Percentiles rank a stretch among this genome's conserved stretches.
phyloP scores from a whole-genome alignment of 2,797 vertebrate genomes.

The Pelobates cultripes region DNA sequence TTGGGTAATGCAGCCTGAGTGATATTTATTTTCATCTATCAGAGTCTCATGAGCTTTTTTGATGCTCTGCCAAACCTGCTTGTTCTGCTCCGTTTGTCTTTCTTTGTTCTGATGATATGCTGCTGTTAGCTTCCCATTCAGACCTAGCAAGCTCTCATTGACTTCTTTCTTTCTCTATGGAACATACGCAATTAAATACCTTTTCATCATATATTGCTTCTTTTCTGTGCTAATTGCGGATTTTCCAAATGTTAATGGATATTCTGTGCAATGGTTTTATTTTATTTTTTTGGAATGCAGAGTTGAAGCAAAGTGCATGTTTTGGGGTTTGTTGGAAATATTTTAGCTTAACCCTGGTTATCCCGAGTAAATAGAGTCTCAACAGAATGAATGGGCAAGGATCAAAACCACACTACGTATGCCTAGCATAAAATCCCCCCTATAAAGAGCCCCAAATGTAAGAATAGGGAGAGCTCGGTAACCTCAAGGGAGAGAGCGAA shows the following conservation, averaged over 20 bases:
- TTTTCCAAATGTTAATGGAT: slow-evolving; percentile 18
- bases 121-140: slow-evolving; percentile 55
- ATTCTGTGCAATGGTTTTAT: slow-evolving; percentile 5
- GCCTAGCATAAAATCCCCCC: too few species aligned
- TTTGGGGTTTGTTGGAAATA: background rate
- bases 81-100: slow-evolving; percentile 55
- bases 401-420: too few species aligned
- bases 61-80: slow-evolving; percentile 55
- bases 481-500: too few species aligned
- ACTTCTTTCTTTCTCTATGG: slow-evolving; percentile 41
- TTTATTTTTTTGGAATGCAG: slow-evolving; percentile 9
- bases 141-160: slow-evolving; percentile 52
- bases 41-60: slow-evolving; percentile 55
- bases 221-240: slow-evolving; percentile 40
- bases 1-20: slow-evolving; percentile 53
- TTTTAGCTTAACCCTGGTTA: too few species aligned
- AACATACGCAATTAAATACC: slow-evolving; percentile 54
- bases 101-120: slow-evolving; percentile 53
- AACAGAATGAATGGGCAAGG: too few species aligned
- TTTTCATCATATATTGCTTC: slow-evolving; percentile 51
- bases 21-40: slow-evolving; percentile 55
- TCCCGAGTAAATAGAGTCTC: too few species aligned
- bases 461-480: too few species aligned
- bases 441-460: too few species aligned
- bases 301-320: slow-evolving; percentile 31